These are phyloP conservation scores for Teleiodes luculella DNA, from an alignment of 2,888 invertebrate genomes.

Conservation along the genomic window DNA sequence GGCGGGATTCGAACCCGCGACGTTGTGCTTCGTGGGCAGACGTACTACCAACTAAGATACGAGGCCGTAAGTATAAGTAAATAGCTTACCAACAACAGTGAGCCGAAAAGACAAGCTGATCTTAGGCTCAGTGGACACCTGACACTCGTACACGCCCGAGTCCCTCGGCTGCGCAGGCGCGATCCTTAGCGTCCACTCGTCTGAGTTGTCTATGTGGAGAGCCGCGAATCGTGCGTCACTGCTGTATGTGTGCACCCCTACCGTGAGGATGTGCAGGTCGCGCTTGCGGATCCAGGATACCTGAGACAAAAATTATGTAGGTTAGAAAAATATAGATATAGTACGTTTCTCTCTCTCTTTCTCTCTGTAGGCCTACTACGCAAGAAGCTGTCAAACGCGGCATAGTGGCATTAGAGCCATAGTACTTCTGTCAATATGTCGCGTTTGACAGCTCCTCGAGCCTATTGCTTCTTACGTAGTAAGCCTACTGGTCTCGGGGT, in stretches of 20 bases:
- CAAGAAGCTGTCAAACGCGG: no score
- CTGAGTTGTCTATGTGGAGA: slow-evolving; percentile 80
- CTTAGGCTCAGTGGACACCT: slow-evolving; percentile 95
- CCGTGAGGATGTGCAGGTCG: slow-evolving; percentile 86
- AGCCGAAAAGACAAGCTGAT: slow-evolving; percentile 87
- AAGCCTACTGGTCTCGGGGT: no score
- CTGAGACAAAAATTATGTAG: slow-evolving; percentile 58
- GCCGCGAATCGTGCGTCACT: slow-evolving; percentile 83
- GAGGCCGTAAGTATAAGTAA: no score
- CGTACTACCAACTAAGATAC: no score
- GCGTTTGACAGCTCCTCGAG: no score
- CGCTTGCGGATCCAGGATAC: slow-evolving; percentile 94
- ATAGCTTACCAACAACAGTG: slow-evolving; percentile 89
- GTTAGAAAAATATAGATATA: not conserved
- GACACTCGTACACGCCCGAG: slow-evolving; percentile 94
- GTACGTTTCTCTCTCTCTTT: no score
- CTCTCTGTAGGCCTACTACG: no score
- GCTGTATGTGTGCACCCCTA: slow-evolving; percentile 82
- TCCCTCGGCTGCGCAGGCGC: slow-evolving; percentile 85
- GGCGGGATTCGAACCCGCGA: no score
- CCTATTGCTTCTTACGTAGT: no score
- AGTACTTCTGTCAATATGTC: no score
- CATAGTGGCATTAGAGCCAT: no score
- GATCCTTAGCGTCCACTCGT: slow-evolving; percentile 80
- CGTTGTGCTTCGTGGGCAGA: no score